A percentile compares a stretch with the other conserved stretches of the same genome.
These are phyloP conservation scores for Calameuta filiformis DNA, from an alignment of 2,888 invertebrate genomes.

Conservation along the genomic window DNA sequence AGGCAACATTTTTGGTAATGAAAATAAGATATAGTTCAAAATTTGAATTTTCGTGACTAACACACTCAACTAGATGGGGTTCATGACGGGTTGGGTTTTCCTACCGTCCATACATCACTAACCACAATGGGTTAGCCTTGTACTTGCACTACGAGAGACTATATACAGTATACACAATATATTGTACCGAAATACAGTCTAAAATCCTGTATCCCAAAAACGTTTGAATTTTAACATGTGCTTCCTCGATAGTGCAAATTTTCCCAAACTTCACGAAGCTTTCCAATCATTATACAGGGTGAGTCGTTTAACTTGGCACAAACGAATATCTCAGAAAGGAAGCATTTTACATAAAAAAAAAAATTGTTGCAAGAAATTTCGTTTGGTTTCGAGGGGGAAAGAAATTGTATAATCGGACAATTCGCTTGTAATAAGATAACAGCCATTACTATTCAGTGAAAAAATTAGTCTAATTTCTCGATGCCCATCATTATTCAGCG, in stretches of 20 bases:
- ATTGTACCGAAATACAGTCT: not conserved
- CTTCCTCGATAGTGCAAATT: not conserved
- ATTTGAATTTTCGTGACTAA: not conserved
- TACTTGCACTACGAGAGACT: conserved; percentile 14
- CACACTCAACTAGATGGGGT: conserved; percentile 2
- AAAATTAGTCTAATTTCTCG: not conserved
- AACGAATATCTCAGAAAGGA: no score
- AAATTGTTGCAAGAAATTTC: no score
- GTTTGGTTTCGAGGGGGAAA: no score
- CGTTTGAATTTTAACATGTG: not conserved
- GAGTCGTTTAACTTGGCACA: no score
- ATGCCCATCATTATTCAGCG: not conserved
- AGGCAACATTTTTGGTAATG: not conserved
- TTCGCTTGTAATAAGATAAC: not conserved
- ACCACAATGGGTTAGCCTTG: conserved; percentile 30
- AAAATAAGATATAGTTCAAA: not conserved
- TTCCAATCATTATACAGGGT: not conserved
- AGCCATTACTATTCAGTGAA: not conserved
- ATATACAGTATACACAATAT: not conserved
- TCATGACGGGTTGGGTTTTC: conserved; percentile 33
- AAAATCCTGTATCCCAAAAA: not conserved
- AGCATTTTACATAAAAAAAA: no score
- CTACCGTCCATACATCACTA: conserved; percentile 36
- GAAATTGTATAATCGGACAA: not conserved
- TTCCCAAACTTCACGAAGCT: not conserved